These are phyloP conservation scores for Numida meleagris DNA, from an alignment of 2,113 vertebrate species.

Conservation along the genomic window DNA sequence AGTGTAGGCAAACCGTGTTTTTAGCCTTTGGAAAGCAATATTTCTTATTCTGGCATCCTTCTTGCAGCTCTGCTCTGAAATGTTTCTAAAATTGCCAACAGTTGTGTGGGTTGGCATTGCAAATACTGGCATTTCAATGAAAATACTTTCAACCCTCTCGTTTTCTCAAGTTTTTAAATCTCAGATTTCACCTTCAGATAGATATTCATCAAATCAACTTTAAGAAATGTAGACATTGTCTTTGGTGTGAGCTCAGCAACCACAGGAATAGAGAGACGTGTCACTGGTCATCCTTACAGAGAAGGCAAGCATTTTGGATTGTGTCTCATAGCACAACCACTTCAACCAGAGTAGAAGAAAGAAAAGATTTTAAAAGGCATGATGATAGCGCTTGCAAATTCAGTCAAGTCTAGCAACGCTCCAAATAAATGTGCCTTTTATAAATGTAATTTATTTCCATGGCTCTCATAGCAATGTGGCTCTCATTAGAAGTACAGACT, in stretches of 20 bases:
- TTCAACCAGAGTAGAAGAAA: neutral
- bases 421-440: neutral
- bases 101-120: neutral
- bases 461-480: neutral
- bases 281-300: neutral
- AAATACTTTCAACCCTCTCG: neutral
- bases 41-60: conserved; percentile 3
- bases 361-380: neutral
- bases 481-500: neutral
- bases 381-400: neutral
- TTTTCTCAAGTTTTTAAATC: neutral
- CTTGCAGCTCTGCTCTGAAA: neutral
- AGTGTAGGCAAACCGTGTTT: neutral
- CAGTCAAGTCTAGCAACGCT: neutral
- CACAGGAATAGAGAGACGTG: neutral
- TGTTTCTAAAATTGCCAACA: neutral
- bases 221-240: accelerated
- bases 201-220: neutral
- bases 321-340: no score
- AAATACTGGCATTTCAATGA: conserved; percentile 9
- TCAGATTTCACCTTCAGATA: neutral
- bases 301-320: neutral
- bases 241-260: neutral
- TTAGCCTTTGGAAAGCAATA: neutral
- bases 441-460: neutral